These are phyloP conservation scores for Mus spicilegus DNA, from an alignment of 2,113 vertebrate species.

Conservation along the genomic window DNA sequence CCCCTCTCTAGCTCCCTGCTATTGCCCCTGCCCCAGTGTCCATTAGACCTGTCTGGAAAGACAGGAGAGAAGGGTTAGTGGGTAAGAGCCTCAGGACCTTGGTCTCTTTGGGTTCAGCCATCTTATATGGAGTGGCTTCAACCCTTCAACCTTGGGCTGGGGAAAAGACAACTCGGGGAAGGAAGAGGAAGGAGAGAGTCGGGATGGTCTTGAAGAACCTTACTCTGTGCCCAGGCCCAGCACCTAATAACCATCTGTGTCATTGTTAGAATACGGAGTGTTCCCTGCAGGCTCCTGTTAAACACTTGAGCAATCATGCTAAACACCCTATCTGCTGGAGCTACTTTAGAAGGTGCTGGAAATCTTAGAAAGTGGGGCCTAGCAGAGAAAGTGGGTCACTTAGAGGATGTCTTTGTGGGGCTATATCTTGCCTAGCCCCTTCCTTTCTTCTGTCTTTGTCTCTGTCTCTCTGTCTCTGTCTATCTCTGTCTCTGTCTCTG, in stretches of 20 bases:
- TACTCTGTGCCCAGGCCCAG: neutral
- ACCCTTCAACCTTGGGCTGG: neutral
- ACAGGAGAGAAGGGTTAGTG: neutral
- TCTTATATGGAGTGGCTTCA: neutral
- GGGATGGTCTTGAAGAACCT: rapidly evolving
- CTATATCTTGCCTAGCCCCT: neutral
- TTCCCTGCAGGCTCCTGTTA: too few species aligned
- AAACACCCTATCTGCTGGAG: neutral
- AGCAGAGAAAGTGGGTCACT: neutral
- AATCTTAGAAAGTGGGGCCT: neutral
- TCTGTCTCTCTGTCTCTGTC: too few species aligned
- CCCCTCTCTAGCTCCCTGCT: rapidly evolving
- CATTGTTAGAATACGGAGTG: neutral
- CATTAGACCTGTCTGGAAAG: neutral
- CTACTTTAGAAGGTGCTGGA: neutral
- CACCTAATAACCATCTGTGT: neutral
- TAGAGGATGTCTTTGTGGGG: too few species aligned
- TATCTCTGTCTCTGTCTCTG: too few species aligned
- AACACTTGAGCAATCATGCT: too few species aligned
- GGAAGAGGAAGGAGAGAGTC: neutral
- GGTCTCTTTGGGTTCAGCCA: neutral
- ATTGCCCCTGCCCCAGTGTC: neutral
- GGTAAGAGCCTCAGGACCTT: neutral
- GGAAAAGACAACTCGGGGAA: neutral
- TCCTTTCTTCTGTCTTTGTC: too few species aligned